These are phyloP conservation scores for Pollachius pollachius DNA, from an alignment of 2,113 vertebrate species.

Conservation along the genomic window DNA sequence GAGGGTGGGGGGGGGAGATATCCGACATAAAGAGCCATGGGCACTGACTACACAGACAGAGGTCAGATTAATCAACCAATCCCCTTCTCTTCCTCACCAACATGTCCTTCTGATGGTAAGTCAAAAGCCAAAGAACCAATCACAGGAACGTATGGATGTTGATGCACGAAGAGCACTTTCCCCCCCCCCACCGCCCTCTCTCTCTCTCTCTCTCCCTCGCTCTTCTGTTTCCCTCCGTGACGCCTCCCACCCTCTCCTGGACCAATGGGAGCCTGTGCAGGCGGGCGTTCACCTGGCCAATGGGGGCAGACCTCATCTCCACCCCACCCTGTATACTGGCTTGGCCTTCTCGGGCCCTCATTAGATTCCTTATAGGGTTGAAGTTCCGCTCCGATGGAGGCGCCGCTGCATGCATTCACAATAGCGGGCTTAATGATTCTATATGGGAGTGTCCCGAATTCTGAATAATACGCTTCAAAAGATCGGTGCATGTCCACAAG, in stretches of 20 bases:
- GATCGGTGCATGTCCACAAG: constrained; percentile 87
- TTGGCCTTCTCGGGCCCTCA: constrained; percentile 65
- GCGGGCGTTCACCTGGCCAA: constrained; percentile 49
- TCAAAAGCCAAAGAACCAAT: constrained; percentile 74
- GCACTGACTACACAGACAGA: background rate
- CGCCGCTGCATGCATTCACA: constrained; percentile 85
- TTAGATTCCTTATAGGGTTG: constrained; percentile 66
- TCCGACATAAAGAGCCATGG: no score
- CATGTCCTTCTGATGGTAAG: constrained; percentile 52
- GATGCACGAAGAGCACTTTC: constrained; percentile 71
- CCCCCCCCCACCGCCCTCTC: background rate
- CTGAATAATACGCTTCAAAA: constrained; percentile 80
- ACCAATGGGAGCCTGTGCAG: constrained; percentile 49
- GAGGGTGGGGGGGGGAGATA: no score
- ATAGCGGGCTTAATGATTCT: constrained; percentile 78
- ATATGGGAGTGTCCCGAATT: constrained; percentile 67
- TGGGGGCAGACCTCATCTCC: constrained; percentile 66
- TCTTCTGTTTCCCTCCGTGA: constrained; percentile 37
- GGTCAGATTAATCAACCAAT: constrained; percentile 15
- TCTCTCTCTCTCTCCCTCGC: no score
- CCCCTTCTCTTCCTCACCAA: constrained; percentile 7
- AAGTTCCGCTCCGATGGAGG: constrained; percentile 68
- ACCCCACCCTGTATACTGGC: constrained; percentile 47
- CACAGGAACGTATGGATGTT: constrained; percentile 69
- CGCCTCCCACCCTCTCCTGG: constrained; percentile 58